A percentile compares a stretch with the other conserved stretches of the same genome.
Evolutionary conservation across 2,113 vertebrate species (phyloP).

Genomic region (Pavo muticus): DNA sequence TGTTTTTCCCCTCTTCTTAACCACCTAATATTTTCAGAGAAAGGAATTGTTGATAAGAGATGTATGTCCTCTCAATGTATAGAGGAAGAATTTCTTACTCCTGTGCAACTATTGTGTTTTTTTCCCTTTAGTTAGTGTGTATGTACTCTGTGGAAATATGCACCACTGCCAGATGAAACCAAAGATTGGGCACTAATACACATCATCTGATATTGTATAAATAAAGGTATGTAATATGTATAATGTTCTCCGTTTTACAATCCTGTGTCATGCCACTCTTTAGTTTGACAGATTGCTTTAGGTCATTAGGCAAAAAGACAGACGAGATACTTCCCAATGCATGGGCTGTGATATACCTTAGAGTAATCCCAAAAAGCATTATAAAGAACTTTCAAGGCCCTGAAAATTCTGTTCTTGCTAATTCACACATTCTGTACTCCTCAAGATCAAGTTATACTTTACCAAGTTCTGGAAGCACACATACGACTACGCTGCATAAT

Average conservation of each 20-base stretch:
- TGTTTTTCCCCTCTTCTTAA: neutral
- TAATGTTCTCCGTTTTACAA: neutral
- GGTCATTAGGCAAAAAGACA: neutral
- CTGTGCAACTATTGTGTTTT: neutral
- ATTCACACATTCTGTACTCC: neutral
- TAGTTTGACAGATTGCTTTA: neutral
- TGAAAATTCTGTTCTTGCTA: neutral
- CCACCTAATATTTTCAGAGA: neutral
- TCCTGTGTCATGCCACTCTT: neutral
- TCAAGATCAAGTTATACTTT: neutral
- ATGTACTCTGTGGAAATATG: neutral
- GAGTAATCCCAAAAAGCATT: neutral
- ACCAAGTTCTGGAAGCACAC: neutral
- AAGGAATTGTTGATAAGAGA: neutral
- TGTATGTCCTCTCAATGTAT: rapidly evolving
- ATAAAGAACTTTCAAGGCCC: neutral
- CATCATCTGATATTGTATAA: neutral
- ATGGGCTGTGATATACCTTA: neutral
- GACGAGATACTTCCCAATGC: neutral
- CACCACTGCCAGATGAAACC: neutral
- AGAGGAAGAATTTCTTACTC: neutral
- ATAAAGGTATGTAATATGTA: neutral
- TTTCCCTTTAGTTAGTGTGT: neutral
- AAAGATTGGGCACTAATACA: neutral
- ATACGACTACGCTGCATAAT: neutral